These are phyloP conservation scores for Martes martes DNA, from an alignment of 2,113 vertebrate genomes.

Conservation along the genomic window DNA sequence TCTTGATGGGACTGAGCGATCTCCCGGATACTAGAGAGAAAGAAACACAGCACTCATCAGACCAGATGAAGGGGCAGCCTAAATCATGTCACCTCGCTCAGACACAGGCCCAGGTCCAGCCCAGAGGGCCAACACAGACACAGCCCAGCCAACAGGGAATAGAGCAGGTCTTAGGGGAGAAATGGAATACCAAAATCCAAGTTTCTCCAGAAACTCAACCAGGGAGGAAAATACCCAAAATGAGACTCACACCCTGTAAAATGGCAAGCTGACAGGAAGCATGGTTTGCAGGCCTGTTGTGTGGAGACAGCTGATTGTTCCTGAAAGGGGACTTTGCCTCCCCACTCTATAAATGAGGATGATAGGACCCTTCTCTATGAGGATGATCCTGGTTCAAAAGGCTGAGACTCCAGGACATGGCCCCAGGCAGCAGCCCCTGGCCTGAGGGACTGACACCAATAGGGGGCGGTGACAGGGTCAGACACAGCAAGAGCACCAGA, in stretches of 20 bases:
- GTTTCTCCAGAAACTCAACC: background rate
- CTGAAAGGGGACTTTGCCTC: background rate
- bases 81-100: rapidly evolving
- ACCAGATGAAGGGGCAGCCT: background rate
- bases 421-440: background rate
- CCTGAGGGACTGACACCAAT: background rate
- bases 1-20: conserved; percentile 91
- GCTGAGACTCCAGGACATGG: background rate
- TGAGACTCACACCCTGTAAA: rapidly evolving
- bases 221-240: background rate
- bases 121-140: background rate
- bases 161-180: background rate
- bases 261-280: rapidly evolving
- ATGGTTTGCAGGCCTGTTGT: too few species aligned
- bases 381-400: background rate
- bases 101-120: background rate
- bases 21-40: conserved; percentile 90
- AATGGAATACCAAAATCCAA: background rate
- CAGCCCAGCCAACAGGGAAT: background rate
- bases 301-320: background rate
- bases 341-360: background rate
- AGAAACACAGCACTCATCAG: background rate
- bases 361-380: background rate
- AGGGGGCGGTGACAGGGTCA: background rate
- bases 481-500: too few species aligned